These are phyloP conservation scores for Zonitis immaculata DNA, from an alignment of 2,888 invertebrate species.

Conservation along the genomic window DNA sequence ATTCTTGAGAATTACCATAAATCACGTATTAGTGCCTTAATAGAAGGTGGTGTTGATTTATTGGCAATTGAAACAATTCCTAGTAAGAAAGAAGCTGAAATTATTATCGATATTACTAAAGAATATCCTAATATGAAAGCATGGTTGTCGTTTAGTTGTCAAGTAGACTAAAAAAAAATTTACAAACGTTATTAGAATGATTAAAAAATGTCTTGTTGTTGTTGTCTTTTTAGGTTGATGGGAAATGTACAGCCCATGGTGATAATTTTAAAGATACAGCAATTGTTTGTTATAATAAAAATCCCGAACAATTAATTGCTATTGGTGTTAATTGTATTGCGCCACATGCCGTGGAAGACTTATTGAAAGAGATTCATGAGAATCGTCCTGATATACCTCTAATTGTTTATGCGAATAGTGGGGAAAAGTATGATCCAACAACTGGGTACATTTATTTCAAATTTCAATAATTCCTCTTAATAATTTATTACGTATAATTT, in stretches of 20 bases:
- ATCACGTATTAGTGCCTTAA: conserved; percentile 66
- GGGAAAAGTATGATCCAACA: conserved; percentile 66
- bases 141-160: conserved; percentile 84
- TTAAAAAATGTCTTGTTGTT: too few species aligned
- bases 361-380: conserved; percentile 53
- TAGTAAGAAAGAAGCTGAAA: conserved; percentile 70
- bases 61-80: conserved; percentile 89
- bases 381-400: conserved; percentile 57
- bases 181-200: too few species aligned
- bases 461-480: not conserved
- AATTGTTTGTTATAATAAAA: conserved; percentile 53
- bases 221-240: conserved; percentile 52
- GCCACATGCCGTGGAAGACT: conserved; percentile 55
- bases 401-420: conserved; percentile 86
- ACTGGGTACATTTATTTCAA: conserved; percentile 4
- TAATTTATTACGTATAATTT: conserved; percentile 15
- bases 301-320: conserved; percentile 66
- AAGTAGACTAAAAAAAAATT: conserved; percentile 50
- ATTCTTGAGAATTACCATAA: conserved; percentile 73
- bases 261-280: conserved; percentile 69
- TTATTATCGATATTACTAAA: conserved; percentile 68
- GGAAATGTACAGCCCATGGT: conserved; percentile 63
- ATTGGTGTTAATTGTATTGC: conserved; percentile 82
- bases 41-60: conserved; percentile 73
- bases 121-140: conserved; percentile 71